These are phyloP conservation scores for Andrena flavipes DNA, from an alignment of 2,888 invertebrate species.

Conservation along the genomic window DNA sequence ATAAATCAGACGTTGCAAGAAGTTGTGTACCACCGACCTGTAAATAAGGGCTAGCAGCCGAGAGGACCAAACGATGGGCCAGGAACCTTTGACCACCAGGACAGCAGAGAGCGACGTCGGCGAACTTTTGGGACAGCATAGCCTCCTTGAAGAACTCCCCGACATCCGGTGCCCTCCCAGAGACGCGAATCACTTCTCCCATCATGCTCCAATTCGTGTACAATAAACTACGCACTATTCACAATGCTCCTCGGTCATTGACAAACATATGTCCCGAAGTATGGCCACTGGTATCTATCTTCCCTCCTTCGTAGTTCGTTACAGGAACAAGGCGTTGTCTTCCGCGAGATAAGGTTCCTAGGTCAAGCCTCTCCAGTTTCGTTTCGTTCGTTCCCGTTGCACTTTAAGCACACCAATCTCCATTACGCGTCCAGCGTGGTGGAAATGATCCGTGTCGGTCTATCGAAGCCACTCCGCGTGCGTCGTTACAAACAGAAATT, in stretches of 20 bases:
- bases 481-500: conserved; percentile 13
- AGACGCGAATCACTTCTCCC: conserved; percentile 79
- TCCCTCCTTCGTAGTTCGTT: background rate
- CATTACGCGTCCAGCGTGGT: conserved; percentile 3
- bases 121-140: conserved; percentile 86
- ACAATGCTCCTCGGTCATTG: background rate
- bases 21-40: conserved; percentile 85
- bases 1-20: background rate
- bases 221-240: conserved; percentile 11
- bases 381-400: conserved; percentile 20
- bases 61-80: conserved; percentile 89
- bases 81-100: conserved; percentile 87
- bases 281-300: conserved; percentile 1
- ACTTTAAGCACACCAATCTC: conserved; percentile 19
- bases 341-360: background rate
- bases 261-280: background rate
- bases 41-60: conserved; percentile 89
- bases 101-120: conserved; percentile 89
- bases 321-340: background rate
- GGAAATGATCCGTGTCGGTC: background rate
- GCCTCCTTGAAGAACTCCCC: conserved; percentile 79
- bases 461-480: background rate
- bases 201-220: conserved; percentile 69
- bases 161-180: conserved; percentile 76
- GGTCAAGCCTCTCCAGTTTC: background rate